A percentile compares a stretch with the other conserved stretches of the same genome.
These are phyloP conservation scores for Triplophysa tibetana DNA, from an alignment of 2,113 vertebrate species.

Conservation along the genomic window DNA sequence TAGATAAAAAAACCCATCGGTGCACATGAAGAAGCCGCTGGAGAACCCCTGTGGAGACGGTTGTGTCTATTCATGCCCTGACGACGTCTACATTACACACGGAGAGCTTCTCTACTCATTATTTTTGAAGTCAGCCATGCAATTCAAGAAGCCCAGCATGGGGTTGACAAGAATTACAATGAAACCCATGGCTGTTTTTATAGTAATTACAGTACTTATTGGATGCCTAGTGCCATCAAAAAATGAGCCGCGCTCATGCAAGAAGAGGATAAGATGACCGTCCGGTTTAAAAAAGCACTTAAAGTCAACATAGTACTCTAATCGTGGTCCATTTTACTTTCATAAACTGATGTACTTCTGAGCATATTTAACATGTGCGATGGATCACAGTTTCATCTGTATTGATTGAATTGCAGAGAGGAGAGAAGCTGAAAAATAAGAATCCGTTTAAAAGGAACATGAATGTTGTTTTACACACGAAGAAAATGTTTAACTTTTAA, in stretches of 20 bases:
- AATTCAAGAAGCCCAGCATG: conserved; percentile 8
- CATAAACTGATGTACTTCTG: no score
- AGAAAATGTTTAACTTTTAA: no score
- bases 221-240: background rate
- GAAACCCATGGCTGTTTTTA: background rate
- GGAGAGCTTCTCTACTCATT: background rate
- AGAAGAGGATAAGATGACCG: background rate
- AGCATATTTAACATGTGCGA: background rate
- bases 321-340: background rate
- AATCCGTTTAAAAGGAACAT: no score
- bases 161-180: background rate
- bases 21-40: background rate
- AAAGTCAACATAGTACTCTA: background rate
- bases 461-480: no score
- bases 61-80: background rate
- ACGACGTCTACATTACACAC: background rate
- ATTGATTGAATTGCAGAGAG: background rate
- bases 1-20: background rate
- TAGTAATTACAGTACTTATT: background rate
- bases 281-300: background rate
- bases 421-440: no score
- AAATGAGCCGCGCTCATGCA: background rate
- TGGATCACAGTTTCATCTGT: background rate
- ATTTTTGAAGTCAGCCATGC: conserved; percentile 3
- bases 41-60: background rate